Conservation (phyloP, 1,140 invertebrate genomes). For the Cardiocondyla obscurior region DNA sequence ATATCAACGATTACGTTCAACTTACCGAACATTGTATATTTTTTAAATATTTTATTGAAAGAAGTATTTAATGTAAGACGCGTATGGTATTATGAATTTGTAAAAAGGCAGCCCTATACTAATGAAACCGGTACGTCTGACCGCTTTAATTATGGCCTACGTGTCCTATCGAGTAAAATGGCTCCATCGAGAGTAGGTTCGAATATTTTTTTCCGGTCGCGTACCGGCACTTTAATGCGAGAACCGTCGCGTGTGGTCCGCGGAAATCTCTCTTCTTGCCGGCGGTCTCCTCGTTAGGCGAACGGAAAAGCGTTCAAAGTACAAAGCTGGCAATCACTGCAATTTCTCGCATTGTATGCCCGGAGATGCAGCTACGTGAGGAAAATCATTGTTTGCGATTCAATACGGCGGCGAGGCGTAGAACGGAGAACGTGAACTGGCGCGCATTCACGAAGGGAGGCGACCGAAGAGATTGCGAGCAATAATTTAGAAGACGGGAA, state of each 20-base stretch:
- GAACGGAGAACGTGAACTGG: neutral
- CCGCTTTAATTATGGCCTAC: conserved; percentile 23
- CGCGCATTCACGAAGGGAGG: conserved; percentile 12
- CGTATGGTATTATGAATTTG: neutral
- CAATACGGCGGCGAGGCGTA: conserved; percentile 1
- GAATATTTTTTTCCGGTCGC: conserved; percentile 45
- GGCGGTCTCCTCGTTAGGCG: conserved; percentile 16
- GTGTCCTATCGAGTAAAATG: conserved; percentile 25
- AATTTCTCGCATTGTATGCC: conserved; percentile 66
- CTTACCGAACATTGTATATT: neutral
- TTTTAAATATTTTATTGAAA: neutral
- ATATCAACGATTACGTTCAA: neutral
- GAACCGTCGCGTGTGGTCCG: conserved; percentile 45
- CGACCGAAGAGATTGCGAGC: conserved; percentile 50
- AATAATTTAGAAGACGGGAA: conserved; percentile 61
- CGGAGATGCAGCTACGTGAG: conserved; percentile 64
- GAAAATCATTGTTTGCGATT: conserved; percentile 66
- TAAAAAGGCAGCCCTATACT: neutral
- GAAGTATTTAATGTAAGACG: neutral
- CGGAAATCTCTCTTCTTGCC: conserved; percentile 48
- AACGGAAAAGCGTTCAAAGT: conserved; percentile 30
- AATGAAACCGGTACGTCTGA: neutral
- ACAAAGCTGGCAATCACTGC: conserved; percentile 68
- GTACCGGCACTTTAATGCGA: conserved; percentile 26
- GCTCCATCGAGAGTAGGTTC: neutral